Conservation (phyloP, 2,888 invertebrate genomes). For the Hydraecia micacea region DNA sequence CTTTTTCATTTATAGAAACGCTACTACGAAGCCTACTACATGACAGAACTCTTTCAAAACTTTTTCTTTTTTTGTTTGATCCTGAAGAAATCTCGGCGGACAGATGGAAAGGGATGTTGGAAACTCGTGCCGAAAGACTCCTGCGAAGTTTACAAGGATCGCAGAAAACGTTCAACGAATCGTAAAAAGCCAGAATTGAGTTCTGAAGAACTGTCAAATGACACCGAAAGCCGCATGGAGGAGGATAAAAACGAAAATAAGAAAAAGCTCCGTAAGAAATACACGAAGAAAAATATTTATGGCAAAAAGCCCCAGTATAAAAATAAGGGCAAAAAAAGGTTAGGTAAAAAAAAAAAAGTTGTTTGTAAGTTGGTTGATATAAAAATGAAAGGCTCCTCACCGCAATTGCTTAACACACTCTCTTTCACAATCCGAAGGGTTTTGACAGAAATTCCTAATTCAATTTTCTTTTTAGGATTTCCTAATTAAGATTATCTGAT, state of each 20-base stretch:
- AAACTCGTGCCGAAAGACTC: slow-evolving; percentile 82
- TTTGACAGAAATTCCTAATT: not conserved
- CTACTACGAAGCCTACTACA: not conserved
- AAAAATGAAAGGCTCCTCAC: not conserved
- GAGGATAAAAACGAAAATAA: slow-evolving; percentile 33
- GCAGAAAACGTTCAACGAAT: slow-evolving; percentile 65
- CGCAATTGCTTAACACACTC: not conserved
- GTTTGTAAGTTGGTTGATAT: not conserved
- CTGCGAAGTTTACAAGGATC: slow-evolving; percentile 77
- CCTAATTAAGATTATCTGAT: no score
- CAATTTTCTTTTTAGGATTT: no score
- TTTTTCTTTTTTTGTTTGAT: not conserved
- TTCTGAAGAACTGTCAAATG: slow-evolving; percentile 29
- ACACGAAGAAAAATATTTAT: slow-evolving; percentile 30
- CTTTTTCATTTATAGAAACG: not conserved
- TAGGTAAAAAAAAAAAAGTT: no score
- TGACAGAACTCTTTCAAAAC: not conserved
- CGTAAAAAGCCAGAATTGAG: slow-evolving; percentile 30
- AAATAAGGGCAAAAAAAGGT: slow-evolving; percentile 49
- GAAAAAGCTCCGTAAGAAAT: slow-evolving; percentile 41
- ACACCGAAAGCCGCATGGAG: slow-evolving; percentile 22
- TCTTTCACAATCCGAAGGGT: not conserved
- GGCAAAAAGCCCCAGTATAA: slow-evolving; percentile 5
- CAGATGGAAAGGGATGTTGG: slow-evolving; percentile 71
- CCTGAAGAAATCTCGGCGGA: slow-evolving; percentile 68